Evolutionary conservation across 1,140 invertebrate species (phyloP), one percentile per base, ranked within the genome.

Genomic region (Physella acuta): DNA sequence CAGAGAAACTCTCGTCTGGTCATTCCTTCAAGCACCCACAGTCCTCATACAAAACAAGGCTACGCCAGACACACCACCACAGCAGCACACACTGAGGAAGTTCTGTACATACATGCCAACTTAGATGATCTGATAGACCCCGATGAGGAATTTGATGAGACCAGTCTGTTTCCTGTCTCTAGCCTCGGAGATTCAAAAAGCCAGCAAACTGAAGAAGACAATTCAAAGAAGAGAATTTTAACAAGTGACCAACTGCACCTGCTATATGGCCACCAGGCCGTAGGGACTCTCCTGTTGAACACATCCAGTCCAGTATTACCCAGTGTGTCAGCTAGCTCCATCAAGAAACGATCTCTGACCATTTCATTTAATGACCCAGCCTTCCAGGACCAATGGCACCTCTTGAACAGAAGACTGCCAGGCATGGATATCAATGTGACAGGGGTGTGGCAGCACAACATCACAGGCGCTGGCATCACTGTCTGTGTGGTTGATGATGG

Each of bases 401-500:
- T 84, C 76, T 76, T 70, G 14, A 82, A 81, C 51, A 2, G 31
- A 37, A 44, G 30, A 16, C 56, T 66, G 0, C 11, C 51, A 16
- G 59, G 58, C 3, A 77, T 79, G 75, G 82, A 84, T 67, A 79
- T 86, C 31, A 85, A 86, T 75, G 80, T 86, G n/a, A 82, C 79
- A 1, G 81, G 78, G 11, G 78, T 85, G 8, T 86, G 84, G 84
- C 67, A 73, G 28, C 62, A 71, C 26, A 78, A 76, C 49, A 71
- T 82, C n/a, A 84, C 83, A 26, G 84, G 84, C 0, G 49, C 59
- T 49, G 82, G 82, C 14, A 75, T 86, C n/a, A 84, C 81, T 20
- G 81, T 85, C 1, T 79, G 78, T 72, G 79, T 86, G 11, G 76
- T 86, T n/a, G 84, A 86, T 78, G 85, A 86, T 80, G 85, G 82